A percentile compares a stretch with the other conserved stretches of the same genome.
Conservation (phyloP, 2,113 vertebrate genomes). For the Chionis minor region DNA sequence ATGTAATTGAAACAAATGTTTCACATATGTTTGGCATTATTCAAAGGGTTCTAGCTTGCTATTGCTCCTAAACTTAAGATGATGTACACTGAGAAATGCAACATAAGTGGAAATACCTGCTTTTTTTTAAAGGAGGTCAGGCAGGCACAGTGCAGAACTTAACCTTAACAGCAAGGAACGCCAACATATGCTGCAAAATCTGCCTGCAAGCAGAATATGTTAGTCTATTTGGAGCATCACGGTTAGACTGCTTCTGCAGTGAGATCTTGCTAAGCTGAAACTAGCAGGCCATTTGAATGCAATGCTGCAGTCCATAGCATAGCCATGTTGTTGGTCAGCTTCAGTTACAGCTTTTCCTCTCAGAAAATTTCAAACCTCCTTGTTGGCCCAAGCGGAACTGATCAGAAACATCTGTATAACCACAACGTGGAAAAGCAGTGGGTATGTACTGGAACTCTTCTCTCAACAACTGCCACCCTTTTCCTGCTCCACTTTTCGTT, state of each 20-base stretch:
- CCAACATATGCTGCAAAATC: neutral
- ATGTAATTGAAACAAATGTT: neutral
- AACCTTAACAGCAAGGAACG: neutral
- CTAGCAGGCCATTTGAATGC: neutral
- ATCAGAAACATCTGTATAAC: neutral
- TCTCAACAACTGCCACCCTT: neutral
- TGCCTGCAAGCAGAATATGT: neutral
- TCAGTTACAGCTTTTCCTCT: neutral
- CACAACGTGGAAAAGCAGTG: neutral
- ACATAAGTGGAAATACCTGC: neutral
- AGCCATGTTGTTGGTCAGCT: neutral
- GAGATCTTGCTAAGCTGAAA: neutral
- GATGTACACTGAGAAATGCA: neutral
- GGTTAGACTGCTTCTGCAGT: neutral
- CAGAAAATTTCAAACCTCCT: neutral
- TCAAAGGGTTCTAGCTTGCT: neutral
- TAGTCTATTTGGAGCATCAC: neutral
- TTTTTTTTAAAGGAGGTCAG: neutral
- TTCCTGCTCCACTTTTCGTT: neutral
- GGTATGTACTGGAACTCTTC: neutral
- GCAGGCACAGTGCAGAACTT: neutral
- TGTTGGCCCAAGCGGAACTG: neutral
- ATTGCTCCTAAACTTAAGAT: neutral
- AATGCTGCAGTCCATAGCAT: neutral
- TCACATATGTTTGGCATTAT: neutral